Base-by-base conservation (phyloP, 2,888 invertebrate species). In the Molorchus minor region DNA sequence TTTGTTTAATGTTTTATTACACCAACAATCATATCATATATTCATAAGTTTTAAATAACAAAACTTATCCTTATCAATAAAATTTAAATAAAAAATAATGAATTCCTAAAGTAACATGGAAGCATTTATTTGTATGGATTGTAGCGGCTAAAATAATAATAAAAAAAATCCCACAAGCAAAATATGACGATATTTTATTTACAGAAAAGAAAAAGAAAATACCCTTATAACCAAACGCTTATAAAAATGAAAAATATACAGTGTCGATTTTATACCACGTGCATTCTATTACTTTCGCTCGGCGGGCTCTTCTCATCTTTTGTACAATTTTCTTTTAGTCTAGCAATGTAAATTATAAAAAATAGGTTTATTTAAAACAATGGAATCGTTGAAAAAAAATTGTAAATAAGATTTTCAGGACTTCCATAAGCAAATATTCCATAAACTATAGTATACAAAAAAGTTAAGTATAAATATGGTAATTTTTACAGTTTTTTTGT, bases 21-120 rank as follows among this genome's bases (percentile, higher is more conserved):
- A 81, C 81, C 81, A 81, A 81, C 81, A 81, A 80, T 80, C 79
- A 80, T 80, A 80, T 80, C 77, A 80, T 79, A 79, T 79, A 79
- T 79, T 78, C 77, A 78, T 80, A 79, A 79, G 78, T 80, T 78
- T 73, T 76, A 77, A 78, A 79, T 79, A 80, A 80, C 79, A 80
- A 79, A 80, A 80, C 78, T 78, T 75, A 77, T 79, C 74, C 71
- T 76, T 78, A 77, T 76, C 76, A 73, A 78, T 77, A 79, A 78
- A 76, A 78, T 76, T 77, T 77, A 77, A 77, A 77, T 76, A 76
- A 75, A 77, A 77, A 77, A 77, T 68, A 71, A 71, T 68, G 68
- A 62, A 62, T 51, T 58, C 59, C 60, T 58, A 63, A 65, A 65
- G 58, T 63, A 74, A 76, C 68, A 73, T 77, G 77, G 77, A 77